Evolutionary conservation across 2,888 invertebrate species (phyloP), one percentile per base, ranked within the genome.

Genomic region (Metellina segmentata): DNA sequence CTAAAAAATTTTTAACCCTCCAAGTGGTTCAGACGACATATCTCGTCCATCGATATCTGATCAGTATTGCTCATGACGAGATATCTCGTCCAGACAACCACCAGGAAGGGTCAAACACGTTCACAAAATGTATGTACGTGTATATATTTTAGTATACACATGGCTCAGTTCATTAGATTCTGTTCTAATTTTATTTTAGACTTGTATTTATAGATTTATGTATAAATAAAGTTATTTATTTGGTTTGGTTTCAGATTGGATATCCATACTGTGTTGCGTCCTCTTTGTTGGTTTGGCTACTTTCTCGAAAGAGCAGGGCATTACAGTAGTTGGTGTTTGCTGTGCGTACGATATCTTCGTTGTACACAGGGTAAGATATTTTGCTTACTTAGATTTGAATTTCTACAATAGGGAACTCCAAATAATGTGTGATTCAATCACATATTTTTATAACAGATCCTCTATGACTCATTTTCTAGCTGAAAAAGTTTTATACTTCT

Each of bases 241-340:
- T 34, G 34, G 34, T 81, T 52, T 52, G 5, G 49, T 52, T 74
- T 7, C 93, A 95, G 95, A 93, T 93, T 98, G 98, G 98, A 96
- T 96, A 87, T 96, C 96, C 94, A 96, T 98, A 94, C 96, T 96
- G 81, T 95, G 97, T 85, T 97, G 98, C 93, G 97, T 97, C 94
- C 95, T 96, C 81, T 97, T 97, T 94, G 97, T 98, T 89, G 96
- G 97, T 78, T 96, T 98, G 92, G 98, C 99, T 72, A 99, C 99
- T 98, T 96, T 99, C 94, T 98, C 98, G 95, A 99, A 99, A 95
- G 99, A 99, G 95, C 99, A 99, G 95, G 99, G 99, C 93, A 98
- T 99, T 94, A 99, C 99, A 0, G 97, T 98, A 89, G 97, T 98
- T 19, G 98, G 97, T 49, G 97, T 99, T 83, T 99, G 98, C 95